These are phyloP conservation scores for Euleptes europaea DNA, from an alignment of 2,113 vertebrate genomes.

Conservation along the genomic window DNA sequence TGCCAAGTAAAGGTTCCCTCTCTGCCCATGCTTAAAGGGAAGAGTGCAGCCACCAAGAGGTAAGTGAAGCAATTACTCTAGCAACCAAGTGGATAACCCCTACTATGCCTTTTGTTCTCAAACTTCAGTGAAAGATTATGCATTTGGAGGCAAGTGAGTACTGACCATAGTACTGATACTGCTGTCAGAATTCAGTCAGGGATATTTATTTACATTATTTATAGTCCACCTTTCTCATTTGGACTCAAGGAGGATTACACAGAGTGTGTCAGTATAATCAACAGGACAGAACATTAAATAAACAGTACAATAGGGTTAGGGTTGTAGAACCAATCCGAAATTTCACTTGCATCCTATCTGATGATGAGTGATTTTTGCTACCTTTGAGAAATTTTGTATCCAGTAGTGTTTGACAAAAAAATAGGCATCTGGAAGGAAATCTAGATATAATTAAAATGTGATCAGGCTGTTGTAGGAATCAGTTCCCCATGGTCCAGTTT, in stretches of 20 bases:
- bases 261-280: too few species aligned
- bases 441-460: not conserved
- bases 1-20: not conserved
- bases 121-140: not conserved
- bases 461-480: not conserved
- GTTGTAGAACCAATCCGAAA: not conserved
- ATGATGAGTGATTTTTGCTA: not conserved
- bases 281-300: too few species aligned
- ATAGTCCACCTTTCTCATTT: too few species aligned
- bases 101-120: not conserved
- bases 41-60: not conserved
- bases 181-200: not conserved
- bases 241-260: too few species aligned
- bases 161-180: constrained; percentile 6
- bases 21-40: not conserved
- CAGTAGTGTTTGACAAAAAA: not conserved
- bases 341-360: not conserved
- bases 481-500: not conserved
- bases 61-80: not conserved
- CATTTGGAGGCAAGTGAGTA: not conserved
- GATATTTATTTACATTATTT: not conserved
- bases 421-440: not conserved
- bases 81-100: not conserved
- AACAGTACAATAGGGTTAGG: too few species aligned
- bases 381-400: not conserved